These are phyloP conservation scores for Eubucco bourcierii DNA, from an alignment of 2,113 vertebrate species.

Conservation along the genomic window DNA sequence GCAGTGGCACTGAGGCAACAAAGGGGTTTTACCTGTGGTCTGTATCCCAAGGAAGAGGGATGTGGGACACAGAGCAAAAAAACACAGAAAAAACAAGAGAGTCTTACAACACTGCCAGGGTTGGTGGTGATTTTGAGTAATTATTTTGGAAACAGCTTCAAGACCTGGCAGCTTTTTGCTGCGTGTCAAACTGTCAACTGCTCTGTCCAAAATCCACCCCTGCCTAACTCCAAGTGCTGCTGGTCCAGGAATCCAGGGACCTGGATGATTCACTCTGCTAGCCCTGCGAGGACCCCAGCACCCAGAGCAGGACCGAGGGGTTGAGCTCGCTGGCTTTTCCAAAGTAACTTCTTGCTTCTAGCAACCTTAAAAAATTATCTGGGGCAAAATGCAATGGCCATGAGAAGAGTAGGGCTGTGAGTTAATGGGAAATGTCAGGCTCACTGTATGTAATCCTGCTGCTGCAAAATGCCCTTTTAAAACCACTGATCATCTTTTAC, in stretches of 20 bases:
- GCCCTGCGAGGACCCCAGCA: rapidly evolving
- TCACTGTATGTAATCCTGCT: not conserved
- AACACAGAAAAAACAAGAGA: rapidly evolving
- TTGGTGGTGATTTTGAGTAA: not conserved
- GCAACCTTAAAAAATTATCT: not conserved
- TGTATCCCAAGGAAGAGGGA: not conserved
- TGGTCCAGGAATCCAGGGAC: not conserved
- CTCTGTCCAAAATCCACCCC: not conserved
- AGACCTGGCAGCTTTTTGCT: not conserved
- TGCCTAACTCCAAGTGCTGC: rapidly evolving
- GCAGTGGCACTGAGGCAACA: not conserved
- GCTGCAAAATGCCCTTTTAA: not conserved
- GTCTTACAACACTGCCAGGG: rapidly evolving
- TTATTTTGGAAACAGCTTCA: not conserved
- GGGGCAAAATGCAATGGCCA: not conserved
- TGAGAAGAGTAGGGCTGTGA: not conserved
- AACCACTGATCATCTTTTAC: not conserved
- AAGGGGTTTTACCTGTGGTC: not conserved
- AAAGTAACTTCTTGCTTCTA: not conserved
- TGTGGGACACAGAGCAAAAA: not conserved
- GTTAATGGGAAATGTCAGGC: not conserved
- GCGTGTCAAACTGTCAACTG: not conserved
- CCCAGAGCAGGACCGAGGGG: not conserved
- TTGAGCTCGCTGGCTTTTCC: not conserved
- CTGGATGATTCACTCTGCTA: rapidly evolving